A percentile compares a stretch with the other conserved stretches of the same genome.
phyloP scores from a whole-genome alignment of 92 coral and sea anemone genomes.

The Diadumene lineata region DNA sequence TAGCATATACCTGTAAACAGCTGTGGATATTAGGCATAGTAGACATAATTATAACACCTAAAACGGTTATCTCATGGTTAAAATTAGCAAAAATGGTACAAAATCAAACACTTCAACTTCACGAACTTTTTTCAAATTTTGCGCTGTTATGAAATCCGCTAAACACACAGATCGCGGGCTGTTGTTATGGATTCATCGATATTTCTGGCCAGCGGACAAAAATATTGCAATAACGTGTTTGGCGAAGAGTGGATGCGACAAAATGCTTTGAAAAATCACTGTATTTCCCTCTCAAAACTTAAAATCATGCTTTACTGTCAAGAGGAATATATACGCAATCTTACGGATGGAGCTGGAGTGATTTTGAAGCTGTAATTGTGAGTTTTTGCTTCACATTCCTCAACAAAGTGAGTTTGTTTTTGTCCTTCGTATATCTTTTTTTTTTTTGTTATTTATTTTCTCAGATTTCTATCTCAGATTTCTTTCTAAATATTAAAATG shows the following conservation, averaged over 20 bases:
- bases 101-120: not conserved
- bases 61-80: not conserved
- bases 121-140: constrained; percentile 43
- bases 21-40: constrained; percentile 75
- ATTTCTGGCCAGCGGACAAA: not conserved
- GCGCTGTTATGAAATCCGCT: constrained; percentile 49
- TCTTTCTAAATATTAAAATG: constrained; percentile 11
- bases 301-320: not conserved
- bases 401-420: not conserved
- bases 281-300: not conserved
- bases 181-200: not conserved
- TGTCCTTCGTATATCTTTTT: no score
- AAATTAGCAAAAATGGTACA: not conserved
- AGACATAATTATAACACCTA: constrained; percentile 30
- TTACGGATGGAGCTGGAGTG: not conserved
- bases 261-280: not conserved
- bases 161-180: constrained; percentile 20
- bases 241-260: not conserved
- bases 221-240: not conserved
- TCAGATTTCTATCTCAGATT: no score
- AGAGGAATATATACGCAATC: not conserved
- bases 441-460: no score
- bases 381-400: not conserved
- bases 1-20: constrained; percentile 60
- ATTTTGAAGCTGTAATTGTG: not conserved